Conservation (phyloP, 2,888 invertebrate species). For the Acleris literana region DNA sequence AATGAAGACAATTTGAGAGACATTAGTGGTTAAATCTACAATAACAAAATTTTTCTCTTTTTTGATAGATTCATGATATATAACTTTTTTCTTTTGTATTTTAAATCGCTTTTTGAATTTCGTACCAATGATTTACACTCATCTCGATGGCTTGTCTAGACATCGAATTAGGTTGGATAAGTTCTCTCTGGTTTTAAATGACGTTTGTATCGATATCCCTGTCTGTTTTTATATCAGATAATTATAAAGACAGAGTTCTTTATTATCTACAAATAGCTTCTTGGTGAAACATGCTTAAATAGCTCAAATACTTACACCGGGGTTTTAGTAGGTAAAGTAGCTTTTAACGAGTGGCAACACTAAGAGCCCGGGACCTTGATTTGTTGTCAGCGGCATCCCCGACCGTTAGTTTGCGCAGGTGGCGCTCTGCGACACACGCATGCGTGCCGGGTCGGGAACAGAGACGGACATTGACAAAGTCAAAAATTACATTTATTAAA, state of each 20-base stretch:
- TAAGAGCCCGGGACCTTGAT: slow-evolving; percentile 27
- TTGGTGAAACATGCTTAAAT: no score
- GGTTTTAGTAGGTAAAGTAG: slow-evolving; percentile 16
- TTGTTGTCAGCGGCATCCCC: slow-evolving; percentile 37
- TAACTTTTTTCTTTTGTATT: slow-evolving; percentile 69
- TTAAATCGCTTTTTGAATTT: slow-evolving; percentile 79
- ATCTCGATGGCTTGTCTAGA: slow-evolving; percentile 68
- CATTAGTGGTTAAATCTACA: slow-evolving; percentile 79
- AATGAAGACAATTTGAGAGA: slow-evolving; percentile 80
- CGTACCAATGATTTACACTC: slow-evolving; percentile 64
- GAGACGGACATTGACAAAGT: slow-evolving; percentile 66
- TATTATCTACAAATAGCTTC: no score
- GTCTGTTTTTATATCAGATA: background rate
- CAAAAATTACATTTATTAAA: slow-evolving; percentile 55
- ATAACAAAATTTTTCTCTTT: slow-evolving; percentile 80
- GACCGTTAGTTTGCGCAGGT: slow-evolving; percentile 63
- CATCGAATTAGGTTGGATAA: slow-evolving; percentile 12
- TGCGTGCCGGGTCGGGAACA: slow-evolving; percentile 57
- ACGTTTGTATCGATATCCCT: background rate
- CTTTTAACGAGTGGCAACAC: slow-evolving; percentile 22
- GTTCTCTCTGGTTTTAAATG: slow-evolving; percentile 17
- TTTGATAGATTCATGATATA: slow-evolving; percentile 76
- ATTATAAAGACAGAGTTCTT: no score
- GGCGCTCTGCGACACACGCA: slow-evolving; percentile 57
- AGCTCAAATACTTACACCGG: no score